Conservation (phyloP, 2,113 vertebrate genomes). For the Cichladusa arquata region DNA sequence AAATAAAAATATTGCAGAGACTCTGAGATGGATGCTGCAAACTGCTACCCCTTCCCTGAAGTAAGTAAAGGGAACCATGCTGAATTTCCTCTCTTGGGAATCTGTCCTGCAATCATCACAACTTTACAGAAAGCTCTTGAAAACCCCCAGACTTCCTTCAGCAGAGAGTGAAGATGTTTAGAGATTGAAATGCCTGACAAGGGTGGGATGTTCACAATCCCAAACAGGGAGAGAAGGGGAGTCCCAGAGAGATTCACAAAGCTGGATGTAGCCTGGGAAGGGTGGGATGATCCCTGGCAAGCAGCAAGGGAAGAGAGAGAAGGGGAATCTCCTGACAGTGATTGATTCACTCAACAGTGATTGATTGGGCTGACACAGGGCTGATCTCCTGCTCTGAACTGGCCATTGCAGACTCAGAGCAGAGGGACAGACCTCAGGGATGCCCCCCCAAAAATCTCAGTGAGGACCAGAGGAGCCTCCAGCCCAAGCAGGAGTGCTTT, state of each 20-base stretch:
- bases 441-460: fast-evolving
- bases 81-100: background rate
- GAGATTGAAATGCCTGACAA: background rate
- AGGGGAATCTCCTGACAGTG: background rate
- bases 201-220: background rate
- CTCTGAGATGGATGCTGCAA: background rate
- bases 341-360: no score
- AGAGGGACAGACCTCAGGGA: background rate
- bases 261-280: background rate
- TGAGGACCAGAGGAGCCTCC: background rate
- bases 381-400: background rate
- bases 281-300: background rate
- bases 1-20: background rate
- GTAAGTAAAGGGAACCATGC: background rate
- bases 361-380: no score
- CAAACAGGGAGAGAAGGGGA: background rate
- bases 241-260: background rate
- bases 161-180: background rate
- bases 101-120: background rate
- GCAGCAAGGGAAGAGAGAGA: background rate
- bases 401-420: background rate
- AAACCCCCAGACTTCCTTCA: background rate
- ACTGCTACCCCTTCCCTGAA: background rate
- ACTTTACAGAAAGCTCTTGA: background rate
- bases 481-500: background rate